These are phyloP conservation scores for Epinephelus cyanopodus DNA, from an alignment of 2,113 vertebrate genomes.

Conservation along the genomic window DNA sequence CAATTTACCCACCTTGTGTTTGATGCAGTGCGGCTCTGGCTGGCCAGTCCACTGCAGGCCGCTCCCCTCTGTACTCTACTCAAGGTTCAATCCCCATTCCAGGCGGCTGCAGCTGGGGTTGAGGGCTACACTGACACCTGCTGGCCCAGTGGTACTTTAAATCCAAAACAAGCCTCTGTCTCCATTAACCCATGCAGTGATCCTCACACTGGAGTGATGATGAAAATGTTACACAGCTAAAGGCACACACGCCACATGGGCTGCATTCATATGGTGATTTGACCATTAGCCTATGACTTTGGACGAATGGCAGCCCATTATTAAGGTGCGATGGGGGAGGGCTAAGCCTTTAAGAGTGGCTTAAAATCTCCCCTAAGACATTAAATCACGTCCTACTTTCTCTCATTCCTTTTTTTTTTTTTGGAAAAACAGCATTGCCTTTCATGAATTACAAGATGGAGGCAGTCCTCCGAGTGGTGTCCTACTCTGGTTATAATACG, in stretches of 20 bases:
- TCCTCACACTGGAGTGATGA: slow-evolving; percentile 42
- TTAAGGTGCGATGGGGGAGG: slow-evolving; percentile 45
- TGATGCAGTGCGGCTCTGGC: slow-evolving; percentile 82
- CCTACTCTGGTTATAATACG: slow-evolving; percentile 45
- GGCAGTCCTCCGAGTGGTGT: slow-evolving; percentile 50
- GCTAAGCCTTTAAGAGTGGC: slow-evolving; percentile 71
- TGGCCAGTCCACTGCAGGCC: slow-evolving; percentile 78
- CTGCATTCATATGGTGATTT: slow-evolving; percentile 65
- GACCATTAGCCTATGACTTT: slow-evolving; percentile 69
- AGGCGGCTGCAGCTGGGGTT: slow-evolving; percentile 4
- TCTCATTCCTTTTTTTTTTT: slow-evolving; percentile 3
- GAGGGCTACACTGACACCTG: slow-evolving; percentile 76
- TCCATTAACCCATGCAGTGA: slow-evolving; percentile 61
- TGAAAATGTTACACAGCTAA: slow-evolving; percentile 48
- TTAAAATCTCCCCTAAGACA: slow-evolving; percentile 69
- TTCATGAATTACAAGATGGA: slow-evolving; percentile 66
- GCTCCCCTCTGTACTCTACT: slow-evolving; percentile 72
- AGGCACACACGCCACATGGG: slow-evolving; percentile 16
- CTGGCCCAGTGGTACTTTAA: slow-evolving; percentile 46
- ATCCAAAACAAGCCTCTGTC: not conserved
- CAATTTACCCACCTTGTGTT: slow-evolving; percentile 73
- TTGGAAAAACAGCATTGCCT: slow-evolving; percentile 44
- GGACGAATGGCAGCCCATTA: slow-evolving; percentile 67
- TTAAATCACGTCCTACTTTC: slow-evolving; percentile 69
- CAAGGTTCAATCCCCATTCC: slow-evolving; percentile 59